A percentile compares a stretch with the other conserved stretches of the same genome.
phyloP scores from a whole-genome alignment of 2,113 vertebrate species.

The Sialia sialis region DNA sequence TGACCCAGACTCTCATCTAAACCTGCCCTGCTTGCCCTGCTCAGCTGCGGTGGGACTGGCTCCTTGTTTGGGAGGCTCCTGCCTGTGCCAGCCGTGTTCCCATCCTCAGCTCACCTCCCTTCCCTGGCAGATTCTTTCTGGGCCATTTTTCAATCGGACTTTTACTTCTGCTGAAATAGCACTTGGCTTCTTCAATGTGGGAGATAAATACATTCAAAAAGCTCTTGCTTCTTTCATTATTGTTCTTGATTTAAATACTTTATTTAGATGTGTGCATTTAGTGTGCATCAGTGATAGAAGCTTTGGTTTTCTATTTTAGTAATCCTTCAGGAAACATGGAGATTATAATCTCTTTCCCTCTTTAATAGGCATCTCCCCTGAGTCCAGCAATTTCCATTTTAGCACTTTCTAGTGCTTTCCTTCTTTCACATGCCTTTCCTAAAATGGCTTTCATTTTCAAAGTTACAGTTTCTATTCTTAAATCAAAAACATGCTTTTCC shows the following conservation, averaged over 20 bases:
- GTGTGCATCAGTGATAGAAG: neutral
- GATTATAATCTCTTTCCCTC: neutral
- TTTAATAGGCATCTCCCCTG: neutral
- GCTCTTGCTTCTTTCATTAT: neutral
- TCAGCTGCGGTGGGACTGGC: neutral
- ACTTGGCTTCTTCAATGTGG: neutral
- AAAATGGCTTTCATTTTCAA: neutral
- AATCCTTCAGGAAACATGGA: neutral
- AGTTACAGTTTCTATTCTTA: neutral
- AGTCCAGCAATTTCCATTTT: neutral
- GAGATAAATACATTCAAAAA: neutral
- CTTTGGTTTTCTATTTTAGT: neutral
- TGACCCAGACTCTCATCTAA: neutral
- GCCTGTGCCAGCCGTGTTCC: neutral
- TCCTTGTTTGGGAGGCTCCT: fast-evolving
- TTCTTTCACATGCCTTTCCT: neutral
- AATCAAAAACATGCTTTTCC: neutral
- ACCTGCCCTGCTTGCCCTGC: neutral
- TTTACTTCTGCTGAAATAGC: neutral
- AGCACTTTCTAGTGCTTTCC: neutral
- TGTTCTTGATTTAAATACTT: neutral
- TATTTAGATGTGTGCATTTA: neutral
- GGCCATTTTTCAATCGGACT: neutral
- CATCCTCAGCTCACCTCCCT: neutral
- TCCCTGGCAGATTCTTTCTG: neutral